A percentile compares a stretch with the other conserved stretches of the same genome.
Conservation (phyloP, 2,888 invertebrate genomes). For the Lasioglossum lativentre region DNA sequence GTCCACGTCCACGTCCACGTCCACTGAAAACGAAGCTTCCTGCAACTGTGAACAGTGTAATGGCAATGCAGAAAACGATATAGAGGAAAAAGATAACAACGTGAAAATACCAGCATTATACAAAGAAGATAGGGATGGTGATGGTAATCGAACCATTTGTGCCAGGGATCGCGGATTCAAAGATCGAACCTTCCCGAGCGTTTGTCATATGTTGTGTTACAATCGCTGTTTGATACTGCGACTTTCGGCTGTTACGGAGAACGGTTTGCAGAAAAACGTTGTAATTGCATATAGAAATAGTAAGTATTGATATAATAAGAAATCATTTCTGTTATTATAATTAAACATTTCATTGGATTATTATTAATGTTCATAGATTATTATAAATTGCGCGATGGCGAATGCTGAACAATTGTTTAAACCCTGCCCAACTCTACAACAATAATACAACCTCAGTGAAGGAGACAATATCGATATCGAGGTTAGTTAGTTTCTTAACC, state of each 20-base stretch:
- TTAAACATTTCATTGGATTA: conserved; percentile 35
- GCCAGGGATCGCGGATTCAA: conserved; percentile 78
- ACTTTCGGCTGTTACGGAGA: conserved; percentile 52
- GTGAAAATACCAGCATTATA: conserved; percentile 48
- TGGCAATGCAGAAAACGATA: conserved; percentile 66
- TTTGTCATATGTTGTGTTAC: conserved; percentile 81
- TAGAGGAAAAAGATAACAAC: conserved; percentile 62
- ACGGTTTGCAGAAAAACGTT: conserved; percentile 60
- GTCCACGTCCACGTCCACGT: not conserved
- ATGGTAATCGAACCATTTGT: conserved; percentile 78
- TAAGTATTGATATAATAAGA: conserved; percentile 66
- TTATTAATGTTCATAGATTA: no score
- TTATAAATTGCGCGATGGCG: conserved; percentile 79
- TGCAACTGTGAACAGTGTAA: conserved; percentile 77
- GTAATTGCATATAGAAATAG: conserved; percentile 73
- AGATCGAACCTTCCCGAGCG: conserved; percentile 78
- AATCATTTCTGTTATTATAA: not conserved
- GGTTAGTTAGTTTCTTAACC: conserved; percentile 41
- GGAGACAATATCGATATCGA: conserved; percentile 2
- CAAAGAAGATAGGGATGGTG: conserved; percentile 74
- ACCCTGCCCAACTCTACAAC: not conserved
- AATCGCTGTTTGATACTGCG: conserved; percentile 78
- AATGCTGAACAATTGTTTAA: conserved; percentile 62
- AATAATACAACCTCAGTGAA: not conserved
- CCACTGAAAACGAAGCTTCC: not conserved